phyloP scores from a whole-genome alignment of 1,140 invertebrate species.

The Drosophila kikkawai region DNA sequence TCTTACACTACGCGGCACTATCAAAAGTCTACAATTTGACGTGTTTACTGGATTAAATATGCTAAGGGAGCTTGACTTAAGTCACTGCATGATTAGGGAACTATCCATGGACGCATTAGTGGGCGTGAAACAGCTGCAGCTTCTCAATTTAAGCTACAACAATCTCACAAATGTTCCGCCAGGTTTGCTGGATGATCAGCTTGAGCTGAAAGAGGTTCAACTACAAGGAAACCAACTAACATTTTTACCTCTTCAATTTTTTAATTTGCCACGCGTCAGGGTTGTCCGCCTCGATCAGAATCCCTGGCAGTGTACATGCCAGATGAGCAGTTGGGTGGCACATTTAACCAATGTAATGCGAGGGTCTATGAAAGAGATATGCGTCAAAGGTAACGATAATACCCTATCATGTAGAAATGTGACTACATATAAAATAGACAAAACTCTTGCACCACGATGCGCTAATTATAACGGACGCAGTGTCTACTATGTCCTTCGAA shows the following conservation, averaged over 20 bases:
- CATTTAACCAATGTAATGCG: constrained; percentile 85
- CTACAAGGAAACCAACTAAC: constrained; percentile 88
- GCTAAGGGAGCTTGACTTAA: constrained; percentile 87
- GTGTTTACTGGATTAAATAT: constrained; percentile 88
- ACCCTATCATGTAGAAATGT: constrained; percentile 69
- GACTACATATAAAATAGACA: constrained; percentile 86
- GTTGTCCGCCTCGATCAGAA: constrained; percentile 87
- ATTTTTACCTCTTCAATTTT: constrained; percentile 86
- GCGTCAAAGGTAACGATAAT: constrained; percentile 76
- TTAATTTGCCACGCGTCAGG: constrained; percentile 86
- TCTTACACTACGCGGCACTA: constrained; percentile 85
- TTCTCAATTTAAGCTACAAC: constrained; percentile 89
- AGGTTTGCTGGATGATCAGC: constrained; percentile 88
- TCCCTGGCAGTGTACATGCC: constrained; percentile 90
- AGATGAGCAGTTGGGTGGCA: constrained; percentile 88
- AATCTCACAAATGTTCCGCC: constrained; percentile 87
- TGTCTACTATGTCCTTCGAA: constrained; percentile 86
- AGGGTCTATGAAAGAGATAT: constrained; percentile 71
- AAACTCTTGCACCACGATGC: constrained; percentile 88
- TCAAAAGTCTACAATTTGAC: constrained; percentile 88
- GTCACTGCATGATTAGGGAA: constrained; percentile 87
- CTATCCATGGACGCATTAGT: constrained; percentile 90
- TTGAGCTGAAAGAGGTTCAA: constrained; percentile 87
- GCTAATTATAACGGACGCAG: constrained; percentile 87
- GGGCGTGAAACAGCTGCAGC: constrained; percentile 87